Conservation (phyloP, 2,113 vertebrate genomes). For the Antennarius striatus region DNA sequence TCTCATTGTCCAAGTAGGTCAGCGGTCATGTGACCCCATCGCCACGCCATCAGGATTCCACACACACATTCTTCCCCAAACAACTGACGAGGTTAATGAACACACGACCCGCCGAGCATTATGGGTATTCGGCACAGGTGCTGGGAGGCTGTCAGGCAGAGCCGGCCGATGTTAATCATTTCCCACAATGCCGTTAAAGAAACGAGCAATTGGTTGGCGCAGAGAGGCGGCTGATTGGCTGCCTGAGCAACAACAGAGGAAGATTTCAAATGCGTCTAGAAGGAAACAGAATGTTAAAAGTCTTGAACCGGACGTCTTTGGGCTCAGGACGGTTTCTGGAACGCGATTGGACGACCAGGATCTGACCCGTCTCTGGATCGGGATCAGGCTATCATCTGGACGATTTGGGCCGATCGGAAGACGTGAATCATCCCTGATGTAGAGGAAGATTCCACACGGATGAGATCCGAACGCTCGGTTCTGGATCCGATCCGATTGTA, state of each 20-base stretch:
- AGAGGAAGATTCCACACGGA: no score
- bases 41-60: slow-evolving; percentile 47
- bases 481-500: no score
- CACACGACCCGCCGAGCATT: slow-evolving; percentile 40
- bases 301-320: no score
- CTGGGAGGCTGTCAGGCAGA: slow-evolving; percentile 42
- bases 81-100: slow-evolving; percentile 65
- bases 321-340: no score
- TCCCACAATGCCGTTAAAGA: slow-evolving; percentile 43
- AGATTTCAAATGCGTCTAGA: neutral
- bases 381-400: no score
- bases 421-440: no score
- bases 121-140: slow-evolving; percentile 51
- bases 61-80: slow-evolving; percentile 54
- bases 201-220: slow-evolving; percentile 25
- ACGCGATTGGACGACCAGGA: no score
- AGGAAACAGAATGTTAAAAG: no score
- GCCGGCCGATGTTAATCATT: slow-evolving; percentile 57
- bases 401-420: no score
- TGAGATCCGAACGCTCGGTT: no score
- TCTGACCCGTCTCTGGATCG: no score
- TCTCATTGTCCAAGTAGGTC: slow-evolving; percentile 56
- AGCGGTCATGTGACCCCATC: slow-evolving; percentile 34
- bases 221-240: slow-evolving; percentile 22
- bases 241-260: no score